Conservation (phyloP, 2,797 vertebrate genomes). For the Astyanax mexicanus region DNA sequence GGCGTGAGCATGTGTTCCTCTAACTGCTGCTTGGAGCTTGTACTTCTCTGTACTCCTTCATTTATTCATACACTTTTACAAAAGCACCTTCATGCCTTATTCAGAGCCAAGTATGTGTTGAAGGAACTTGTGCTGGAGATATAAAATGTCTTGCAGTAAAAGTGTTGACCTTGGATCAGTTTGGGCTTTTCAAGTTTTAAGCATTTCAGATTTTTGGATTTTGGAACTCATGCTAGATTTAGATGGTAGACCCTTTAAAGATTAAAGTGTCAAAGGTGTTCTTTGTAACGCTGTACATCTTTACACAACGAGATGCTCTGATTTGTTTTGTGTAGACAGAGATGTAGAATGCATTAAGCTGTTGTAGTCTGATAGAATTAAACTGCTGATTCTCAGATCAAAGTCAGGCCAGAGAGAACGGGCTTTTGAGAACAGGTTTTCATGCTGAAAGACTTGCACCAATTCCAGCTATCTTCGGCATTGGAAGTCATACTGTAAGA, state of each 20-base stretch:
- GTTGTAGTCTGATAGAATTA: no score
- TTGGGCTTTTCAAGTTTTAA: not conserved
- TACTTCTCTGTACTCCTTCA: constrained; percentile 9
- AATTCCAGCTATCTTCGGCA: not conserved
- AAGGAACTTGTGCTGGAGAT: not conserved
- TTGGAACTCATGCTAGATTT: not conserved
- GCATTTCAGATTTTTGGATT: not conserved
- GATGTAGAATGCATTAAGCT: not conserved
- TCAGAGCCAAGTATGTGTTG: constrained; percentile 25
- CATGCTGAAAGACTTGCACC: not conserved
- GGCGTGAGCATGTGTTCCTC: constrained; percentile 30
- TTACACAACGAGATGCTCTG: not conserved
- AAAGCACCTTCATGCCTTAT: constrained; percentile 24
- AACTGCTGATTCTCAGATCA: not conserved
- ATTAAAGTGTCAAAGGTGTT: not conserved
- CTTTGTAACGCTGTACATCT: not conserved
- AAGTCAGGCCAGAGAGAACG: not conserved
- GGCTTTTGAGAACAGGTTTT: not conserved
- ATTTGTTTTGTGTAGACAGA: not conserved
- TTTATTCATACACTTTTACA: constrained; percentile 34
- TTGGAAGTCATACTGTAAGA: not conserved
- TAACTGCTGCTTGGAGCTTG: constrained; percentile 7
- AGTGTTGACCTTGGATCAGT: constrained; percentile 33
- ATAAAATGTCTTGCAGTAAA: constrained; percentile 1
- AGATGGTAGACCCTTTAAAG: not conserved